These are phyloP conservation scores for Phaethon lepturus DNA, from an alignment of 2,113 vertebrate species.

Conservation along the genomic window DNA sequence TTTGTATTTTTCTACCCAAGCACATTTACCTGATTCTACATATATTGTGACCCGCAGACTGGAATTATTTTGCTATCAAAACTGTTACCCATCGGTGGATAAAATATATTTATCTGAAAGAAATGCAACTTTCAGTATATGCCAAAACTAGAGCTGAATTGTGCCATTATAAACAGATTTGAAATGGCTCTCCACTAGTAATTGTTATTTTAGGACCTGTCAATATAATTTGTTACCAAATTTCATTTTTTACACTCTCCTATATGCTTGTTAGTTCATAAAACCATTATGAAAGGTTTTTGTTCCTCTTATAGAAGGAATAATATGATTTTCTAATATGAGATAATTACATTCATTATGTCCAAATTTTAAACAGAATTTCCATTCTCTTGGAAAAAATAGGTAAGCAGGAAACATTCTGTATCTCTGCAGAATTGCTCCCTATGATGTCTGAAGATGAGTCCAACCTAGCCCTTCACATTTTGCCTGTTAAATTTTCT, in stretches of 20 bases:
- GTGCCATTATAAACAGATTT: neutral
- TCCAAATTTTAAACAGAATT: neutral
- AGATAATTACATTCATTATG: fast-evolving
- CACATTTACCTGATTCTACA: neutral
- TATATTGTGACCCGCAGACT: neutral
- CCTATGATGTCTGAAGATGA: neutral
- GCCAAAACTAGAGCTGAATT: neutral
- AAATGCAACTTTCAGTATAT: neutral
- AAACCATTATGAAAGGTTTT: neutral
- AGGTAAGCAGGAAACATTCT: neutral
- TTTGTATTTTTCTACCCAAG: neutral
- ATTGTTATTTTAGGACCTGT: neutral
- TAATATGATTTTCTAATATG: neutral
- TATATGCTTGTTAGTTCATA: neutral
- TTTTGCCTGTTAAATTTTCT: neutral
- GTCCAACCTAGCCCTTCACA: neutral
- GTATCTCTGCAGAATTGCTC: neutral
- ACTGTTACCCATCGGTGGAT: neutral
- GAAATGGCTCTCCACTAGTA: neutral
- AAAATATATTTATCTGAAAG: neutral
- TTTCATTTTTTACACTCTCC: neutral
- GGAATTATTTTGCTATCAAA: slow-evolving; percentile 14
- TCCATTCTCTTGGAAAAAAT: neutral
- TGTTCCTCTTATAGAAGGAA: neutral
- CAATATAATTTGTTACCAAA: neutral